Conservation (phyloP, 2,113 vertebrate species). For the Paratilapia polleni region DNA sequence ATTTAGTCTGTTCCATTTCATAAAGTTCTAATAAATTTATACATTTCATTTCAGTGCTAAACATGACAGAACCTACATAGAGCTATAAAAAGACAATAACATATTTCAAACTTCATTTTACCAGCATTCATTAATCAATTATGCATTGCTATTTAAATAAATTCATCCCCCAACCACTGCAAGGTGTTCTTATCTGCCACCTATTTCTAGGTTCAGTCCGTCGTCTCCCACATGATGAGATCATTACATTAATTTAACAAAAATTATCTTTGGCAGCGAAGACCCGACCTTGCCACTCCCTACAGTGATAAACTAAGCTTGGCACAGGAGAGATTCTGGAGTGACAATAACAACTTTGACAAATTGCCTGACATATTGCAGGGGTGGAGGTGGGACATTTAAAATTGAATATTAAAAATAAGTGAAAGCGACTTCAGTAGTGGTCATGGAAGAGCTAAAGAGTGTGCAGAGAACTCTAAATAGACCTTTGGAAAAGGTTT, state of each 20-base stretch:
- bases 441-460: neutral
- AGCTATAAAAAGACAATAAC: neutral
- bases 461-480: too few relatives aligned
- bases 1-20: neutral
- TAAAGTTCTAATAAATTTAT: neutral
- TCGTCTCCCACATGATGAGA: constrained; percentile 3
- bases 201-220: neutral
- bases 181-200: neutral
- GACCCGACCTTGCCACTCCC: constrained; percentile 2
- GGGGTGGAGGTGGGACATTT: neutral
- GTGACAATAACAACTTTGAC: constrained; percentile 13
- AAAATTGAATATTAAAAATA: constrained; percentile 4
- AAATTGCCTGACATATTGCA: neutral
- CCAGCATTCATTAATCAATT: neutral
- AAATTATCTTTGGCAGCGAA: neutral
- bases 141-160: neutral
- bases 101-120: neutral
- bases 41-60: neutral
- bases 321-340: neutral
- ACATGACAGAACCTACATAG: neutral
- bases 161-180: neutral
- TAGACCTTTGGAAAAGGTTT: too few relatives aligned
- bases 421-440: neutral
- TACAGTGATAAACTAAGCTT: constrained; percentile 1
- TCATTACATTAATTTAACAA: constrained; percentile 9